phyloP scores from a whole-genome alignment of 2,113 vertebrate species.

The Sinocyclocheilus rhinocerous region DNA sequence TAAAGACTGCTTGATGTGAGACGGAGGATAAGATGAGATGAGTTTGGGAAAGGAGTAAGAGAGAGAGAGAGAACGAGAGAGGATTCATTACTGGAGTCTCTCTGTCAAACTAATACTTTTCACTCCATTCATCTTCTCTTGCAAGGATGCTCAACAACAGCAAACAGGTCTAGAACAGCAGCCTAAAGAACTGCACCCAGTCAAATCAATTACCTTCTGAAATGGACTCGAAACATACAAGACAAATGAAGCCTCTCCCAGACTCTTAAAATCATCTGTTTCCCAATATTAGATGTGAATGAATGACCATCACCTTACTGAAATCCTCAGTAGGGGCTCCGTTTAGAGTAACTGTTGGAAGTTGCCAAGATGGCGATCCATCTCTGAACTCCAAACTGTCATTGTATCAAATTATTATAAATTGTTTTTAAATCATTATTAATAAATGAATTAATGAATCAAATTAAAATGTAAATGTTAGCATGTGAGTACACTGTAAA shows the following conservation, averaged over 20 bases:
- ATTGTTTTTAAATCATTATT: too few species aligned
- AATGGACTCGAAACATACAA: background rate
- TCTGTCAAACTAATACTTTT: slow-evolving; percentile 43
- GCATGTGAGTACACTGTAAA: too few species aligned
- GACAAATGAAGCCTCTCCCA: background rate
- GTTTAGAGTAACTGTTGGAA: background rate
- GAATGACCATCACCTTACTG: background rate
- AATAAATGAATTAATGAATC: too few species aligned
- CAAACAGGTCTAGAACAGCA: slow-evolving; percentile 43
- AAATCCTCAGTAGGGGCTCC: background rate
- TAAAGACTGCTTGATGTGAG: background rate
- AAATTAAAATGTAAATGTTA: too few species aligned
- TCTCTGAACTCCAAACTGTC: too few species aligned
- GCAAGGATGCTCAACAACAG: slow-evolving; percentile 39
- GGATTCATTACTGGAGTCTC: slow-evolving; percentile 53
- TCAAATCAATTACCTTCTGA: slow-evolving; percentile 14
- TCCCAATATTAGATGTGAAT: background rate
- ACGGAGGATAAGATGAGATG: slow-evolving; percentile 19
- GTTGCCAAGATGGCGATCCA: too few species aligned
- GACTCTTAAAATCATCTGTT: background rate
- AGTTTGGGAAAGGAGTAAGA: background rate
- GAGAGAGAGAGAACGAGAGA: slow-evolving; percentile 25
- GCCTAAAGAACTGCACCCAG: slow-evolving; percentile 28
- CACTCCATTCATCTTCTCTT: slow-evolving; percentile 48
- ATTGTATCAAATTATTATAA: too few species aligned